These are phyloP conservation scores for Notarius lentiginosus DNA, from an alignment of 2,113 vertebrate species.

Conservation along the genomic window DNA sequence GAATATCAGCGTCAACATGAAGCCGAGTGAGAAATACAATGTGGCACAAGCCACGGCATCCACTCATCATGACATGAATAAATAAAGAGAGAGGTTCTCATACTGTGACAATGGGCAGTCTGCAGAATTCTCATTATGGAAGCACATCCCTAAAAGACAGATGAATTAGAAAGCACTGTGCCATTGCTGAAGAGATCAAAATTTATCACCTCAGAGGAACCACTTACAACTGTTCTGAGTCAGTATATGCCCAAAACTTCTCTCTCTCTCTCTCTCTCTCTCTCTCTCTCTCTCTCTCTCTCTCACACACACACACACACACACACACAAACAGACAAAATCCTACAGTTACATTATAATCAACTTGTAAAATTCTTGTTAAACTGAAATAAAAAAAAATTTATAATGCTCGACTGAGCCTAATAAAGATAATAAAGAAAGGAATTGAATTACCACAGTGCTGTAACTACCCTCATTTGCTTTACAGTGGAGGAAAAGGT, in stretches of 20 bases:
- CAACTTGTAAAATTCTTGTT: neutral
- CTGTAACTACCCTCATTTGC: neutral
- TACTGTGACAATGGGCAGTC: constrained; percentile 34
- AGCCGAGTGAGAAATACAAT: constrained; percentile 46
- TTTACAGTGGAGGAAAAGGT: neutral
- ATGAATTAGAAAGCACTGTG: constrained; percentile 34
- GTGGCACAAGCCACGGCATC: constrained; percentile 45
- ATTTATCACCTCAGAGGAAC: constrained; percentile 39
- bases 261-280: neutral
- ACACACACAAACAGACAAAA: neutral
- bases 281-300: neutral
- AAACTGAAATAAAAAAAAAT: constrained; percentile 17
- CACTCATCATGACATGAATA: constrained; percentile 57
- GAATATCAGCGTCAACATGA: constrained; percentile 42
- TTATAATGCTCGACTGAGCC: neutral
- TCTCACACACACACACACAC: neutral
- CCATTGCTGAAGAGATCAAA: constrained; percentile 31
- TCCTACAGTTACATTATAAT: neutral
- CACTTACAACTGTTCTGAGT: constrained; percentile 24
- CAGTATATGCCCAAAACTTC: neutral
- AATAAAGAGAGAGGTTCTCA: constrained; percentile 47
- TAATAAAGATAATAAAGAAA: constrained; percentile 10
- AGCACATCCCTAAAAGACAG: constrained; percentile 16
- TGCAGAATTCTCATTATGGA: constrained; percentile 23
- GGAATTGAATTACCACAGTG: neutral